Conservation (phyloP, 2,888 invertebrate species). For the Drosophila affinis region DNA sequence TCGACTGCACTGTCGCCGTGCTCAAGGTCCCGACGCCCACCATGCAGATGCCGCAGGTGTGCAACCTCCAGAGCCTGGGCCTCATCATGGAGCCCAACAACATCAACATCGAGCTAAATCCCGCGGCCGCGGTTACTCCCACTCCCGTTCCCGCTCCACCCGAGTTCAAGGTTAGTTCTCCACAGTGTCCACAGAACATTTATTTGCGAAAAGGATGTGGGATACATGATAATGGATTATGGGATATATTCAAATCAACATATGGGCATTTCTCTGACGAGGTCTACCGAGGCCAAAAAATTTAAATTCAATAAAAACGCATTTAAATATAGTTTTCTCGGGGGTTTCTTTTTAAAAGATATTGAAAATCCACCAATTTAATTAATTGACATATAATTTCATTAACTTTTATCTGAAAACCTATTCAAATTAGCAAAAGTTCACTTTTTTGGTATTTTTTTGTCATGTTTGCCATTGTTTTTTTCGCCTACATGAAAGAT, state of each 20-base stretch:
- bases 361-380: no score
- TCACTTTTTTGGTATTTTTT: no score
- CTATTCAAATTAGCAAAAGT: no score
- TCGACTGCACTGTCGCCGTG: conserved; percentile 74
- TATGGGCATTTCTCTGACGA: no score
- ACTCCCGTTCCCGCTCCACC: conserved; percentile 39
- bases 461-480: no score
- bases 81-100: conserved; percentile 74
- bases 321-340: no score
- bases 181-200: neutral
- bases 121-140: conserved; percentile 60
- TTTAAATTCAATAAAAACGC: no score
- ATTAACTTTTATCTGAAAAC: no score
- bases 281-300: no score
- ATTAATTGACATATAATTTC: no score
- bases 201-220: neutral
- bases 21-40: conserved; percentile 72
- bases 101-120: conserved; percentile 69
- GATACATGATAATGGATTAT: neutral
- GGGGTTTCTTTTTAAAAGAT: no score
- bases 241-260: neutral
- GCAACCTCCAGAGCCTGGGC: conserved; percentile 70
- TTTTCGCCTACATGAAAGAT: no score
- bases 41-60: conserved; percentile 67
- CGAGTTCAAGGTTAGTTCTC: conserved; percentile 64